Evolutionary conservation across 1,140 invertebrate genomes (phyloP), one percentile per base, ranked within the genome.

Genomic region (Heliconius melpomene): DNA sequence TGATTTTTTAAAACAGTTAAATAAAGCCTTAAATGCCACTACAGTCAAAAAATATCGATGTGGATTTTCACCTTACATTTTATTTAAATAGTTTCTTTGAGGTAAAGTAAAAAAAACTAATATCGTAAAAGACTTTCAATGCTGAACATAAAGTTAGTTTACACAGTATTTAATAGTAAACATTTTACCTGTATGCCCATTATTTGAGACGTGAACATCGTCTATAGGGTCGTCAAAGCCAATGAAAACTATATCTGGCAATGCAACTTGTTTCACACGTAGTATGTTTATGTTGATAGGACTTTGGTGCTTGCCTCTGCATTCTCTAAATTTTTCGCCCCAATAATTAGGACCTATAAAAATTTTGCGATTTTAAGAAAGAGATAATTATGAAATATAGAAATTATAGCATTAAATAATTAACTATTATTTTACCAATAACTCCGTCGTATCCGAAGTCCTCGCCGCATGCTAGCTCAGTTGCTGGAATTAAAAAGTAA

Each of bases 221-320:
- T 95, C 89, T 2, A 96, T 96, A 38, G 92, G 89, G 54, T 94
- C 87, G 18, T 96, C 90, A 79, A 97, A 96, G 72, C 96, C 95
- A 9, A 91, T 80, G 87, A 97, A 95, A 78, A 83, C 82, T 52
- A 97, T 90, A 7, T 95, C 90, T 0, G 95, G 94, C 66, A 96
- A 94, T 23, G 89, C 94, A 7, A 96, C 94, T 72, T 94, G 93
- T 72, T 95, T 95, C 6, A 97, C 97, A n/a, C 95, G 91, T 6
- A 96, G 95, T 52, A 96, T 95, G 82, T 97, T 95, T 74, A 98
- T 98, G 86, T 98, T 97, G 66, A 98, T 98, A 0, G 97, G 97
- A 75, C 97, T 98, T 87, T 98, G 97, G 85, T 96, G 96, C 90
- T 97, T 97, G 26, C 97, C 97, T 26, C 96, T 93, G 84, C 97